Base-by-base conservation (phyloP, 2,888 invertebrate species). In the Marronus borbonicus region DNA sequence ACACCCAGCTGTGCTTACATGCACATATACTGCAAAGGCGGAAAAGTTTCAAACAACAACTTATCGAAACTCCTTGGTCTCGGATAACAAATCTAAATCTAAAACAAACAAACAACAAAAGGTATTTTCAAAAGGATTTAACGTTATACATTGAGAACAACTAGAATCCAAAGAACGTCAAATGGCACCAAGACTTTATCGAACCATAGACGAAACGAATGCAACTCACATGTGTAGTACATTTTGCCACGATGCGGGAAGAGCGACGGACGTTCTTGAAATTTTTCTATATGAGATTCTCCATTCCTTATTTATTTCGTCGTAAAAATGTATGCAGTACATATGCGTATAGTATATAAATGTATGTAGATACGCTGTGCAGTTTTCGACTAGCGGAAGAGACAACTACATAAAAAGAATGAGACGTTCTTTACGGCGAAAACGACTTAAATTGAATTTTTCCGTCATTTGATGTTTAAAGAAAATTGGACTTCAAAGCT, bases 101-200 rank as follows among this genome's bases (percentile, higher is more conserved):
- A 62, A 52, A 64, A 76, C 76, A 65, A 65, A 44, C 44, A 44
- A 44, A 28, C 52, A 76, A 76, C 31, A 65, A 64, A 72, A 58
- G 50, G 49, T 65, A 49, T 78, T 55, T 64, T 49, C 76, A 75
- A 76, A 78, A 79, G 76, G 78, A 80, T 80, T 81, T 81, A 81
- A 79, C 78, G 28, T 68, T 75, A 77, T 44, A 80, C 72, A 76
- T 78, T 78, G 68, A 79, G 78, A 77, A 80, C 79, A 78, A 81
- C 69, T 68, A 72, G 62, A 80, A 44, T 79, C 78, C 76, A 58
- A 65, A 75, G 65, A 79, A 69, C 79, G 81, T 78, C 80, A 76
- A 77, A 70, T 80, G 72, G 80, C 77, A 80, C 78, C 78, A 78
- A 39, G 39, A 39, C 7, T n/a, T 74, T 79, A 77, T 70, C 78